Conservation (phyloP, 2,888 invertebrate species). For the Notocelia uddmanniana region DNA sequence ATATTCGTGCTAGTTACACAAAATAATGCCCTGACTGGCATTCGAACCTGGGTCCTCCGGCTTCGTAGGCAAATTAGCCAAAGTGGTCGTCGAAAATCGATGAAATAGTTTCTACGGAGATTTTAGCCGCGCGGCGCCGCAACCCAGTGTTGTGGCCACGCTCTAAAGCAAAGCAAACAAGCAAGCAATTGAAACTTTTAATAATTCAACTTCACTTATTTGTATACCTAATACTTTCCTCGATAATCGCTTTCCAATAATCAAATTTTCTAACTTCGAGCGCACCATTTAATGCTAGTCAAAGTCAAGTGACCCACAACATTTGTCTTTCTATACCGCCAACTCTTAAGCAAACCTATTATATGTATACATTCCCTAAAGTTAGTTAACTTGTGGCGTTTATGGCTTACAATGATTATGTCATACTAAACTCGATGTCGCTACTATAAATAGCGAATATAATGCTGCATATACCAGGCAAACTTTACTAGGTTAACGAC, state of each 20-base stretch:
- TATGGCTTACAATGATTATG: constrained; percentile 18
- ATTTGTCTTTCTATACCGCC: constrained; percentile 21
- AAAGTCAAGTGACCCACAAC: constrained; percentile 13
- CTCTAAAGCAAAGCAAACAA: no score
- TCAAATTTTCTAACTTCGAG: constrained; percentile 26
- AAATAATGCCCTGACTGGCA: no score
- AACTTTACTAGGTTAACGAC: constrained; percentile 42
- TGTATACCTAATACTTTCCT: background rate
- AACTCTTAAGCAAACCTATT: background rate
- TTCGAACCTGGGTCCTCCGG: no score
- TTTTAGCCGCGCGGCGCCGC: no score
- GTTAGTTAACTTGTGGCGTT: constrained; percentile 18
- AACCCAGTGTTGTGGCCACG: no score
- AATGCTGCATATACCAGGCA: constrained; percentile 2
- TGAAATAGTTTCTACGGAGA: no score
- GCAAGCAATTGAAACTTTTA: background rate
- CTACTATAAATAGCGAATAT: constrained; percentile 8
- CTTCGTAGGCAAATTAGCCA: no score
- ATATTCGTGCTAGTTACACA: no score
- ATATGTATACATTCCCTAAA: constrained; percentile 5
- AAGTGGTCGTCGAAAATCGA: no score
- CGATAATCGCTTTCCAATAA: constrained; percentile 5
- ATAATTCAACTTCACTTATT: background rate
- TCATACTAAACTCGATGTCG: constrained; percentile 29
- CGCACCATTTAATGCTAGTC: background rate